Conservation (phyloP, 1,140 invertebrate genomes). For the Bilobella aurantiaca region DNA sequence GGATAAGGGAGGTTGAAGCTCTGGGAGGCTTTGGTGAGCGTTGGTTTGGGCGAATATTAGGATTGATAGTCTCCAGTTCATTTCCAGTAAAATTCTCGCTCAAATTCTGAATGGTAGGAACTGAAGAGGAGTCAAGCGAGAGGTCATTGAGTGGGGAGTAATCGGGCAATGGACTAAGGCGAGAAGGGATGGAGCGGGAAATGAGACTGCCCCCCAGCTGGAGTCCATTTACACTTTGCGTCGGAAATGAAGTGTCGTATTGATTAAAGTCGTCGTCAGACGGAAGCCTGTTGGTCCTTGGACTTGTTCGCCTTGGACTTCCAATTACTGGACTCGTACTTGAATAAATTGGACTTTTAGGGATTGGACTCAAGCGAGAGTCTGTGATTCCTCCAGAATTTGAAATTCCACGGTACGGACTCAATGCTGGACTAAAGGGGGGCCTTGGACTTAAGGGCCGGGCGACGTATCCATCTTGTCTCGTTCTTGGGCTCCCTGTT, state of each 20-base stretch:
- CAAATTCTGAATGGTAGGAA: not conserved
- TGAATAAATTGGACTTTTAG: constrained; percentile 5
- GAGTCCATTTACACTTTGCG: not conserved
- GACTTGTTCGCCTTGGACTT: constrained; percentile 11
- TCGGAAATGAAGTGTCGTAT: not conserved
- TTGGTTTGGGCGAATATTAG: constrained; percentile 43
- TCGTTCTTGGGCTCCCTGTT: constrained; percentile 44
- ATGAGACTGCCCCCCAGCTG: not conserved
- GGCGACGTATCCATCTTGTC: constrained; percentile 52
- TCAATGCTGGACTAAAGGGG: constrained; percentile 4
- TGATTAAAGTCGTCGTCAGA: constrained; percentile 5
- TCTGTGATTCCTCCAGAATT: not conserved
- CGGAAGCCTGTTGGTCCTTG: constrained; percentile 13
- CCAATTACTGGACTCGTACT: not conserved
- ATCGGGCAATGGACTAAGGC: constrained; percentile 25
- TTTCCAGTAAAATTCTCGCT: not conserved
- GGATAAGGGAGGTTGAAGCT: constrained; percentile 53
- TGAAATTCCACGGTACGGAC: not conserved
- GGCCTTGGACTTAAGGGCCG: constrained; percentile 21
- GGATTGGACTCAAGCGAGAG: constrained; percentile 6
- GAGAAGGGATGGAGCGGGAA: constrained; percentile 14
- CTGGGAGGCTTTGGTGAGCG: constrained; percentile 58
- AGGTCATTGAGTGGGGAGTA: constrained; percentile 31
- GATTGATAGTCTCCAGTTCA: constrained; percentile 7
- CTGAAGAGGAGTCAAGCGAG: constrained; percentile 13